Evolutionary conservation across 1,140 invertebrate genomes (phyloP).

Genomic region (Bilobella aurantiaca): DNA sequence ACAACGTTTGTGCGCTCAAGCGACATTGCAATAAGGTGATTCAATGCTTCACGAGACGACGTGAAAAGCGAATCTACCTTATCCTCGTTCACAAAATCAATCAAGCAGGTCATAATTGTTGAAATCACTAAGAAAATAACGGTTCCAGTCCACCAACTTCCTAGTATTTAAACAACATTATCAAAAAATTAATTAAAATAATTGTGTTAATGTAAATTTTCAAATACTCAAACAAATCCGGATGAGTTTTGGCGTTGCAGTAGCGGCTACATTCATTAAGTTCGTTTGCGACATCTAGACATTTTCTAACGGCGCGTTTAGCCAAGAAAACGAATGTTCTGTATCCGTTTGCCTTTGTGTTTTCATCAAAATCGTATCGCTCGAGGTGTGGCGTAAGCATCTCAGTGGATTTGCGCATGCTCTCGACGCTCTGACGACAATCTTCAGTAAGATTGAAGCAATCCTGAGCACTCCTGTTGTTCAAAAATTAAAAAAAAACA

Average conservation of each 20-base stretch:
- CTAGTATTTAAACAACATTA: constrained; percentile 15
- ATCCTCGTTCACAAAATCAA: constrained; percentile 22
- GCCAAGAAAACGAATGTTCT: constrained; percentile 24
- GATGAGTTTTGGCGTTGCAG: constrained; percentile 18
- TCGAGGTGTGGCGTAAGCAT: constrained; percentile 24
- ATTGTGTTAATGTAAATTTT: neutral
- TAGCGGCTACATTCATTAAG: constrained; percentile 27
- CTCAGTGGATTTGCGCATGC: constrained; percentile 20
- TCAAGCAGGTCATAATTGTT: constrained; percentile 22
- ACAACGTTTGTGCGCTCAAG: constrained; percentile 31
- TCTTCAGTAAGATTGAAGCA: constrained; percentile 25
- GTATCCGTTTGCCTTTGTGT: constrained; percentile 30
- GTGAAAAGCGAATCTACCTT: constrained; percentile 29
- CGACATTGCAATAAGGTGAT: constrained; percentile 27
- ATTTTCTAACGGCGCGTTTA: constrained; percentile 25
- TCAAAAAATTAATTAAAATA: neutral
- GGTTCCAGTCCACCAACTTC: constrained; percentile 29
- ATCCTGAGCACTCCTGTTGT: constrained; percentile 22
- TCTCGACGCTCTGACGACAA: constrained; percentile 17
- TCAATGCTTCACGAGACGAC: constrained; percentile 20
- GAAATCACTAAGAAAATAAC: constrained; percentile 29
- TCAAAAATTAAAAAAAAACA: neutral
- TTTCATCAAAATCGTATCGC: constrained; percentile 32
- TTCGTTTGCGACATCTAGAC: constrained; percentile 27
- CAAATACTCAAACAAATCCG: constrained; percentile 27